Evolutionary conservation across 2,113 vertebrate species (phyloP).

Genomic region (Zosterops borbonicus): DNA sequence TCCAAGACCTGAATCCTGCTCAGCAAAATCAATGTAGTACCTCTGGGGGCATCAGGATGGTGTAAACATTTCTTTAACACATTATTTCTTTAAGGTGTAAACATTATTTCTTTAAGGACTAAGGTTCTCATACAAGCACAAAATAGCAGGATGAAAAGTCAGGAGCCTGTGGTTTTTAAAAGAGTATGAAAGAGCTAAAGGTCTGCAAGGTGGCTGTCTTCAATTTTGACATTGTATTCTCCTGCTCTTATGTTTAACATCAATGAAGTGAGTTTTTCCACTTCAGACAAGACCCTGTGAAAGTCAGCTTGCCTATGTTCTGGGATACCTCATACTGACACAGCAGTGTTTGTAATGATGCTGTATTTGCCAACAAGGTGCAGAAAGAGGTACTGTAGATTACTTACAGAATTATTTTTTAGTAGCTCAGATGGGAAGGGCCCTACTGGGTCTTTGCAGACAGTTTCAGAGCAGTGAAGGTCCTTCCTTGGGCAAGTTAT

Average conservation of each 20-base stretch:
- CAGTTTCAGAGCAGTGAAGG: not conserved
- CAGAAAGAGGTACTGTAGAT: not conserved
- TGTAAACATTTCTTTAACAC: not conserved
- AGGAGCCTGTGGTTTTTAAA: not conserved
- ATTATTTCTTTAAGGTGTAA: not conserved
- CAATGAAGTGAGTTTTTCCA: not conserved
- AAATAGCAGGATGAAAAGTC: not conserved
- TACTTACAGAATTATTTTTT: not conserved
- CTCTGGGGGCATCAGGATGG: not conserved
- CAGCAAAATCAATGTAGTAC: not conserved
- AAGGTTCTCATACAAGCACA: not conserved
- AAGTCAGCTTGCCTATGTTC: not conserved
- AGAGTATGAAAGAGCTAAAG: not conserved
- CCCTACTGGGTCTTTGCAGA: not conserved
- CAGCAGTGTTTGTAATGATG: not conserved
- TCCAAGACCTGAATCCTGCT: not conserved
- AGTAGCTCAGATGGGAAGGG: not conserved
- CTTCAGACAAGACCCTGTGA: not conserved
- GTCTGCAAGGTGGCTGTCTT: not conserved
- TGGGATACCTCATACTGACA: not conserved
- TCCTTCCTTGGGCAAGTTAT: not conserved
- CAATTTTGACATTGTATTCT: not conserved
- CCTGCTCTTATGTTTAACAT: not conserved
- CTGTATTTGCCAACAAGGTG: not conserved
- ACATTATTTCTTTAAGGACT: not conserved